Percentiles rank a stretch among this genome's conserved stretches.
Conservation (phyloP, 2,797 vertebrate genomes). For the Acridotheres tristis region DNA sequence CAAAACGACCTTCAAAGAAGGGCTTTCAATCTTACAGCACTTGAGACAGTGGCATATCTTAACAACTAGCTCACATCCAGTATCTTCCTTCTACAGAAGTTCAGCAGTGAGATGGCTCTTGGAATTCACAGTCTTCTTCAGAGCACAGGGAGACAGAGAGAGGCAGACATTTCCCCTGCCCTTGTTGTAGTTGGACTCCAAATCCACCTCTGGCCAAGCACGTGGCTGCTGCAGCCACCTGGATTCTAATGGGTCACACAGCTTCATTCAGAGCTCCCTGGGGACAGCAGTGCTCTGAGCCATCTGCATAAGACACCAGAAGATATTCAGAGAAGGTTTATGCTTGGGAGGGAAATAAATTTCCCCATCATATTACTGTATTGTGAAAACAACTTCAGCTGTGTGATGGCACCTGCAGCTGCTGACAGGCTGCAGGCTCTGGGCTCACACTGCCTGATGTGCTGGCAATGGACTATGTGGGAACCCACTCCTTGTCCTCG, state of each 20-base stretch:
- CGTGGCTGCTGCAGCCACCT: neutral
- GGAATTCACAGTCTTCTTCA: neutral
- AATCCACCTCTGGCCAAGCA: neutral
- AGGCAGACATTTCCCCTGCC: neutral
- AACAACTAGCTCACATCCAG: neutral
- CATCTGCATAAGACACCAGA: neutral
- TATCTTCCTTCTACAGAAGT: neutral
- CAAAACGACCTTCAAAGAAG: neutral
- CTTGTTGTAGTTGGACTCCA: neutral
- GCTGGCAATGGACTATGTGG: neutral
- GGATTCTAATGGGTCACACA: neutral
- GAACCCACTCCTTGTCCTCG: neutral
- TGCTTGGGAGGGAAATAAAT: neutral
- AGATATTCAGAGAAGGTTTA: neutral
- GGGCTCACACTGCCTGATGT: fast-evolving
- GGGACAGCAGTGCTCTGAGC: neutral
- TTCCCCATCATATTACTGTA: neutral
- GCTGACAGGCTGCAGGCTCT: neutral
- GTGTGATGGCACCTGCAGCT: neutral
- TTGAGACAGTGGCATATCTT: neutral
- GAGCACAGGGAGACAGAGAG: neutral
- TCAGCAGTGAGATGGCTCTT: neutral
- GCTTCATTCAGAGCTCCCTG: neutral
- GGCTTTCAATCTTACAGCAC: neutral
- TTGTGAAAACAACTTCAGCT: neutral